Evolutionary conservation across 2,888 invertebrate species (phyloP), one percentile per base, ranked within the genome.

Genomic region (Parthenolecanium corni): DNA sequence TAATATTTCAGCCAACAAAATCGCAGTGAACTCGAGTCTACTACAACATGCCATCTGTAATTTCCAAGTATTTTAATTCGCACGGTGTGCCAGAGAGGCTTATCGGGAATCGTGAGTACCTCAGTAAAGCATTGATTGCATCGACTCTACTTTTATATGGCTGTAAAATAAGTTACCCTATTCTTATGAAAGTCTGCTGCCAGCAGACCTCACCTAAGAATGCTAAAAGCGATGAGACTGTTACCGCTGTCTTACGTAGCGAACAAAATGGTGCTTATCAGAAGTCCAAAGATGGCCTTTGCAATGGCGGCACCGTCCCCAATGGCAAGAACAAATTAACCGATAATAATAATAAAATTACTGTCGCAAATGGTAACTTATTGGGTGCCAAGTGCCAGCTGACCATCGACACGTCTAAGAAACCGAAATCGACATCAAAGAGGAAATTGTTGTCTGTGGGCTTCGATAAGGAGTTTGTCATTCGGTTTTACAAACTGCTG

Each of bases 401-500:
- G 38, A 47, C 31, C 9, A 38, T 16, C n/a, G 36, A 51, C 14
- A 42, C 25, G 18, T 40, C 5, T 21, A 14, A 49, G 14, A 23
- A 61, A 40, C 14, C 23, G 40, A n/a, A n/a, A n/a, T n/a, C n/a
- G n/a, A 23, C 40, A 11, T 14, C 11, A 12, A 21, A 23, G 18
- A 49, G 51, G 52, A 54, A 23, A 64, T 25, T 38, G 65, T 20
- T 47, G n/a, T 23, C 16, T 1, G 86, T 87, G 0, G 86, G 87
- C 0, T 74, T 90, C 24, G 89, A 89, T 74, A 75, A 81, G 68
- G 82, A 82, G 70, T 90, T 90, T 73, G 72, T 88, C 21, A 74
- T 82, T 12, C 92, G 95, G 75, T 79, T 96, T 68, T 76, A 82
- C 58, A 81, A 81, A 67, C 76, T 96, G 18, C 75, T 90, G 46